Base-by-base conservation (phyloP, 2,888 invertebrate genomes). In the Drosophila borealis region DNA sequence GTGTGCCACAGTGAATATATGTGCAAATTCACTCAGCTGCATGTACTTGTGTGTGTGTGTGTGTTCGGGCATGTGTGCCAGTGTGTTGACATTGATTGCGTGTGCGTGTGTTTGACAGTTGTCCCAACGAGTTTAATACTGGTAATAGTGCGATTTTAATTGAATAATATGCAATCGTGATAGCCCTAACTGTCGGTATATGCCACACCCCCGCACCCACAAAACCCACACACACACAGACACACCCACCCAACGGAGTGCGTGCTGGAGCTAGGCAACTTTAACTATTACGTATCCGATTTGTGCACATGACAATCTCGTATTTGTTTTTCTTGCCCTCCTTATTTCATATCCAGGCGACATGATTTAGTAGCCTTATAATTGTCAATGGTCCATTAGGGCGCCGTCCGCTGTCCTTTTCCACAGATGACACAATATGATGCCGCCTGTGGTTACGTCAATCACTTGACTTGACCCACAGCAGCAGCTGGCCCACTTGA, bases 361-460 rank as follows among this genome's bases (percentile, higher is more conserved):
- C 71, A 85, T 75, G 76, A 83, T 85, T 87, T 81, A 83, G 80
- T 79, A 81, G 80, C 79, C 67, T 69, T 83, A 84, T 88, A 85
- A 87, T 87, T 89, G 89, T 87, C 87, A 85, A 85, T 89, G 73
- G 74, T 53, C 80, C 74, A 85, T 87, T 82, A 80, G 71, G 79
- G 46, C 61, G 64, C 66, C 71, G 65, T 65, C 60, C 66, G 57
- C 48, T 55, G 62, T 44, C 36, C 45, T 41, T 21, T 57, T 21
- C 25, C 68, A 29, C 29, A 29, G 29, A 29, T 3, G 44, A 33
- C 44, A 44, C 50, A 45, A 51, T 53, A 51, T 19, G 49, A 48
- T 66, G 59, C 29, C 66, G 64, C 80, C 80, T 78, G 70, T 55
- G 76, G 86, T 64, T 68, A 61, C 64, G 80, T 73, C 86, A 82